Percentiles rank a stretch among this genome's conserved stretches.
Evolutionary conservation across 2,888 invertebrate species (phyloP).

Genomic region (Diaprepes abbreviatus): DNA sequence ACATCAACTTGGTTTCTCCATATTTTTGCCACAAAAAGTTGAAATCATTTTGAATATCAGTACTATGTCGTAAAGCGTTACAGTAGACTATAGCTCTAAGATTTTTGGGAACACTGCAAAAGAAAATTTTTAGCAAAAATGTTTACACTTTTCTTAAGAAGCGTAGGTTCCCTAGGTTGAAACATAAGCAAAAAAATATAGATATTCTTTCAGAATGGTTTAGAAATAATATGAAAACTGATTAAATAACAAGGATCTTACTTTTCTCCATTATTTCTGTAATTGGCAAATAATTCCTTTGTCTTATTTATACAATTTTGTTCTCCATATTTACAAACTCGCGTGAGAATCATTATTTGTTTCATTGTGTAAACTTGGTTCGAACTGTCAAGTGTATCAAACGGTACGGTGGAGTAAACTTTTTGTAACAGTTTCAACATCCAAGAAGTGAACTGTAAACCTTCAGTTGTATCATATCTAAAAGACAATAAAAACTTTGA

Average conservation of each 20-base stretch:
- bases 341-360: constrained; percentile 71
- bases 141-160: no score
- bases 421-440: constrained; percentile 38
- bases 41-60: constrained; percentile 71
- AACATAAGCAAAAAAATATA: no score
- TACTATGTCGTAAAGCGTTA: constrained; percentile 77
- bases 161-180: no score
- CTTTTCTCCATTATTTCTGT: constrained; percentile 26
- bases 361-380: constrained; percentile 71
- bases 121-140: constrained; percentile 6
- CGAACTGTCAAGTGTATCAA: constrained; percentile 19
- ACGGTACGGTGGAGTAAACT: constrained; percentile 31
- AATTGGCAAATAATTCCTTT: constrained; percentile 60
- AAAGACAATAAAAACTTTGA: no score
- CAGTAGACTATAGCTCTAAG: constrained; percentile 83
- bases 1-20: constrained; percentile 71
- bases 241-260: no score
- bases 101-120: constrained; percentile 73
- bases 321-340: constrained; percentile 75
- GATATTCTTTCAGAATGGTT: no score
- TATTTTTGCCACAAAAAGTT: constrained; percentile 74
- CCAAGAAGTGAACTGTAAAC: constrained; percentile 61
- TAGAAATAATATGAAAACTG: no score
- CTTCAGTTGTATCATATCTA: constrained; percentile 24
- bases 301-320: constrained; percentile 72